phyloP scores from a whole-genome alignment of 2,888 invertebrate genomes.

The Suillia variegata region DNA sequence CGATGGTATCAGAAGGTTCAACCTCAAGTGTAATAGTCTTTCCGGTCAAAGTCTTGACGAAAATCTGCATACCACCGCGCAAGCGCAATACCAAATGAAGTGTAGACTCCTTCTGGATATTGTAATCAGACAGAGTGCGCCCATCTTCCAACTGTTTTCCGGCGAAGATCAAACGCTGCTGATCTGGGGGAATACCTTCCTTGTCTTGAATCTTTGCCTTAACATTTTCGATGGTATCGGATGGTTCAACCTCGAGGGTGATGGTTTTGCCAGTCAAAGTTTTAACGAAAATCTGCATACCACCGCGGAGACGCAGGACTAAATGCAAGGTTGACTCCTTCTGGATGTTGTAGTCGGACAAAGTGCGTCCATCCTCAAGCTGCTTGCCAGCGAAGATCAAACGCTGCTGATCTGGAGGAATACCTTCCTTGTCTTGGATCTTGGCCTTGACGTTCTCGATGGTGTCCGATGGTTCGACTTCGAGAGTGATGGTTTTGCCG shows the following conservation, averaged over 20 bases:
- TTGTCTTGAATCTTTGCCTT: constrained; percentile 52
- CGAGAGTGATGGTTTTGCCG: constrained; percentile 46
- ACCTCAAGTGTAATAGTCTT: not conserved
- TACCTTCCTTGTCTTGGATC: constrained; percentile 39
- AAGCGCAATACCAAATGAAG: constrained; percentile 41
- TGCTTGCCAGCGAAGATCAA: constrained; percentile 72
- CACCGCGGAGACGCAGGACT: constrained; percentile 1
- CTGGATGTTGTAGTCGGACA: constrained; percentile 61
- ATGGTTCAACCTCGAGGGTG: not conserved
- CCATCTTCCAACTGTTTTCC: constrained; percentile 52
- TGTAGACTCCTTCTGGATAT: constrained; percentile 51
- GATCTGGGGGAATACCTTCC: constrained; percentile 53
- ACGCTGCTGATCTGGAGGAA: constrained; percentile 37
- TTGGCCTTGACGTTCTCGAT: constrained; percentile 2
- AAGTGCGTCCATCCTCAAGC: constrained; percentile 80
- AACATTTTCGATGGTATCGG: constrained; percentile 39
- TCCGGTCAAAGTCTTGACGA: not conserved
- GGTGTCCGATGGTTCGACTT: constrained; percentile 41
- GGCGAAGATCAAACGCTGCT: constrained; percentile 51
- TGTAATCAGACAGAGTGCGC: constrained; percentile 50
- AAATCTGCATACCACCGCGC: constrained; percentile 2
- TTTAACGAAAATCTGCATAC: constrained; percentile 1
- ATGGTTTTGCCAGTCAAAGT: not conserved
- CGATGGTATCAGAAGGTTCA: not conserved
- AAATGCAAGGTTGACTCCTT: not conserved